Conservation (phyloP, 30 jellyfish, hydroid and myxozoan species). For the Cassiopea xamachana region DNA sequence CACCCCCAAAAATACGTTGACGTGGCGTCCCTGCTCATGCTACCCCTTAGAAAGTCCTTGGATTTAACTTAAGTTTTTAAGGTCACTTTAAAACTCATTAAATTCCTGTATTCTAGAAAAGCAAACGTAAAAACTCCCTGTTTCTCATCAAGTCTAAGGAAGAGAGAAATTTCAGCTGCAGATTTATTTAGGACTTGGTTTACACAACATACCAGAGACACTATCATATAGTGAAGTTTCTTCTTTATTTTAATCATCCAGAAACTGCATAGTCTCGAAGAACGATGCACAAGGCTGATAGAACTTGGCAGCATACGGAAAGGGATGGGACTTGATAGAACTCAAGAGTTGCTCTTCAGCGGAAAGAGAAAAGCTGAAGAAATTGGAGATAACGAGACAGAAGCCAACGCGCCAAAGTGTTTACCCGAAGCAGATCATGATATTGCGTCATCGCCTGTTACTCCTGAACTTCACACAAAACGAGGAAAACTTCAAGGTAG, state of each 20-base stretch:
- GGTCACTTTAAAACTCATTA: too few species aligned
- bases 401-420: neutral
- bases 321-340: slow-evolving; percentile 55
- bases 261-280: slow-evolving; percentile 18
- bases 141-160: too few species aligned
- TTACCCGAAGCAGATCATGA: neutral
- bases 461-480: neutral
- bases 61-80: too few species aligned
- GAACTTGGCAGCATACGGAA: slow-evolving; percentile 3
- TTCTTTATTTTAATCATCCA: neutral
- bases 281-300: slow-evolving; percentile 12
- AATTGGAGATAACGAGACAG: neutral
- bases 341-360: slow-evolving; percentile 36
- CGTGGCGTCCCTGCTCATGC: too few species aligned
- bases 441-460: slow-evolving; percentile 13
- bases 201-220: too few species aligned
- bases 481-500: neutral
- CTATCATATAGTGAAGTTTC: neutral
- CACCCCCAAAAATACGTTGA: too few species aligned
- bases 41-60: too few species aligned
- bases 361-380: slow-evolving; percentile 17
- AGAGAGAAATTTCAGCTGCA: too few species aligned
- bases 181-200: too few species aligned
- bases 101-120: too few species aligned
- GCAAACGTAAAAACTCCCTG: too few species aligned